These are phyloP conservation scores for Lethrus apterus DNA, from an alignment of 1,140 invertebrate species.

Conservation along the genomic window DNA sequence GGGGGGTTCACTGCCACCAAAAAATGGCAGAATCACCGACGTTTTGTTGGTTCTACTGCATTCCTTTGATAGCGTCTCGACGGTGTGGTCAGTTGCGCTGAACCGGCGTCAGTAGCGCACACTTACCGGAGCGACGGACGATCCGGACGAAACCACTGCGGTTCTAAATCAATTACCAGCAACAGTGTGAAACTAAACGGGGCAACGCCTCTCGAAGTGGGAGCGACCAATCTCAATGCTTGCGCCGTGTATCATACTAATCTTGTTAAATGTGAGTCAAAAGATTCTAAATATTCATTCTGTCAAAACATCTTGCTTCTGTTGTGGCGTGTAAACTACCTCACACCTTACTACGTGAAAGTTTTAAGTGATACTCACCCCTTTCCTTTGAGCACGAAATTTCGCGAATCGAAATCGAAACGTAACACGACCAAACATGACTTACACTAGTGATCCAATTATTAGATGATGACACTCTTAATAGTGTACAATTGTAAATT, in stretches of 20 bases:
- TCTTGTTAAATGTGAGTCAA: conserved; percentile 37
- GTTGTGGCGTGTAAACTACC: conserved; percentile 18
- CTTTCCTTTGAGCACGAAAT: too few relatives aligned
- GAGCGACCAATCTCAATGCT: conserved; percentile 39
- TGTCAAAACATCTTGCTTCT: conserved; percentile 40
- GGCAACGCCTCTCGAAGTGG: conserved; percentile 38
- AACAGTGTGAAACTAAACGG: conserved; percentile 15
- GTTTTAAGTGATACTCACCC: conserved; percentile 13
- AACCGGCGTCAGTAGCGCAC: conserved; percentile 9
- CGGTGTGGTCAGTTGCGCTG: conserved; percentile 29
- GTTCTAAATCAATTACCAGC: conserved; percentile 24
- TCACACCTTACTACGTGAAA: conserved; percentile 13
- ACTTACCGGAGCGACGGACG: neutral
- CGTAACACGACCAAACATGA: too few relatives aligned
- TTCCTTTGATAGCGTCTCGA: conserved; percentile 36
- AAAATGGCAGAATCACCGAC: conserved; percentile 32
- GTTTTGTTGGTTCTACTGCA: conserved; percentile 18
- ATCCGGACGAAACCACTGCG: neutral
- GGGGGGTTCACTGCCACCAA: conserved; percentile 23
- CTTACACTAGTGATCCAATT: too few relatives aligned
- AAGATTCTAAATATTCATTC: conserved; percentile 40
- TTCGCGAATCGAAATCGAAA: too few relatives aligned
- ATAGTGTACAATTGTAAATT: too few relatives aligned
- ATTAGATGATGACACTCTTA: too few relatives aligned
- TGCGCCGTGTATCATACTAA: conserved; percentile 36